Percentiles rank a stretch among this genome's conserved stretches.
phyloP scores from a whole-genome alignment of 2,113 vertebrate genomes.

The Symphodus melops region DNA sequence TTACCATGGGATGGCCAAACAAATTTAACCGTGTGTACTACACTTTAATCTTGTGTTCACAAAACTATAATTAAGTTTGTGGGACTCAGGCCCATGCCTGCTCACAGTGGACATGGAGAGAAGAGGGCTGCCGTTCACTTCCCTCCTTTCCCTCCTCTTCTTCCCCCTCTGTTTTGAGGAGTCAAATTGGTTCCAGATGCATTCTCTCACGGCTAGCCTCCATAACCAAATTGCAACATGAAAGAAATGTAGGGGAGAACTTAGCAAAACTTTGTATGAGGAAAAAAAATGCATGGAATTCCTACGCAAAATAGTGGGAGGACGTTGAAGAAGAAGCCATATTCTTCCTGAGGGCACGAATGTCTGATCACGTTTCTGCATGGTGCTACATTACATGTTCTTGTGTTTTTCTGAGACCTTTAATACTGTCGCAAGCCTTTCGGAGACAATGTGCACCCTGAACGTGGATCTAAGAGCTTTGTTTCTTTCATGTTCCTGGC shows the following conservation, averaged over 20 bases:
- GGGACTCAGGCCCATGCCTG: slow-evolving; percentile 48
- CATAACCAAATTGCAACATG: slow-evolving; percentile 64
- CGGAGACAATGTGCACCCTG: slow-evolving; percentile 61
- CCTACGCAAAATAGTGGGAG: not conserved
- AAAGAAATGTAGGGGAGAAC: slow-evolving; percentile 43
- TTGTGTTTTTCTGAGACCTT: not conserved
- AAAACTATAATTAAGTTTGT: slow-evolving; percentile 67
- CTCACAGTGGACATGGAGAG: slow-evolving; percentile 60
- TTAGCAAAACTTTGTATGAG: slow-evolving; percentile 13
- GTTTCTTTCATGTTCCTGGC: slow-evolving; percentile 69
- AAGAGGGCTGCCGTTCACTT: slow-evolving; percentile 57
- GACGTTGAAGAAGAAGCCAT: not conserved
- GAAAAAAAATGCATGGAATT: slow-evolving; percentile 58
- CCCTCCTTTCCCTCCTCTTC: slow-evolving; percentile 56
- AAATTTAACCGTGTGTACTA: slow-evolving; percentile 12
- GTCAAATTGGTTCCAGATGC: slow-evolving; percentile 84
- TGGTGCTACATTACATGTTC: slow-evolving; percentile 8
- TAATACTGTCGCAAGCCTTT: not conserved
- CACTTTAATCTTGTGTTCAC: slow-evolving; percentile 62
- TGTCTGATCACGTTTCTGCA: not conserved
- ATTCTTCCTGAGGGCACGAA: not conserved
- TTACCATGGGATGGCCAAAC: slow-evolving; percentile 17
- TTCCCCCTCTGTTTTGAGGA: slow-evolving; percentile 62
- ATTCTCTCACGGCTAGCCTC: slow-evolving; percentile 67
- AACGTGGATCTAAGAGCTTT: slow-evolving; percentile 65